Evolutionary conservation across 2,797 vertebrate genomes (phyloP).

Genomic region (Avahi laniger): DNA sequence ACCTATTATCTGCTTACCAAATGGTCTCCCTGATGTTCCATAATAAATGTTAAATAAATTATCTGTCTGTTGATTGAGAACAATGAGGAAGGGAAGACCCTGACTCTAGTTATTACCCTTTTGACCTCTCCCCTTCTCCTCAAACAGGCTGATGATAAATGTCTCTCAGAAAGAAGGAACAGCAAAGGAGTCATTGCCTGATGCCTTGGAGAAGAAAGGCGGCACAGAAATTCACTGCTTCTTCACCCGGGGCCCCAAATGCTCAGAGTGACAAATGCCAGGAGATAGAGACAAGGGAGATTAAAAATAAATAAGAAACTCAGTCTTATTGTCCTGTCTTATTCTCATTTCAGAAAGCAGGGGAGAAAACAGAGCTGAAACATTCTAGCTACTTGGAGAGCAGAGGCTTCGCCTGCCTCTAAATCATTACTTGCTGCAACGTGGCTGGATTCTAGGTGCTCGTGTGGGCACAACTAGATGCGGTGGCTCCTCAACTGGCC

Average conservation of each 20-base stretch:
- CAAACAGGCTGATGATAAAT: neutral
- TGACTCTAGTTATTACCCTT: neutral
- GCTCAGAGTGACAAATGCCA: neutral
- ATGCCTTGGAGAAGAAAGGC: neutral
- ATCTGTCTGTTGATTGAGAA: neutral
- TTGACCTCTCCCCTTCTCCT: neutral
- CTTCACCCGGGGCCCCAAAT: neutral
- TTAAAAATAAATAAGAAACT: neutral
- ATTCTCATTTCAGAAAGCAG: conserved; percentile 14
- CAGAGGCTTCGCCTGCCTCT: neutral
- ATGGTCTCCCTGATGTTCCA: neutral
- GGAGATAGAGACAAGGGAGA: neutral
- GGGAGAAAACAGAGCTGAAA: neutral
- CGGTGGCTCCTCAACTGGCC: neutral
- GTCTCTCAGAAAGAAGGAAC: neutral
- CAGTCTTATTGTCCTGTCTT: neutral
- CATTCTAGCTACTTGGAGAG: neutral
- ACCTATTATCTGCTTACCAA: neutral
- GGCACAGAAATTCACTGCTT: neutral
- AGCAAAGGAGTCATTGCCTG: neutral
- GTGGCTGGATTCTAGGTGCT: neutral
- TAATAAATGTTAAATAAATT: neutral
- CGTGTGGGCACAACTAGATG: neutral
- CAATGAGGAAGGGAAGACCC: neutral
- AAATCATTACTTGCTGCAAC: neutral